These are phyloP conservation scores for Tipula vernalis DNA, from an alignment of 2,888 invertebrate genomes.

Conservation along the genomic window DNA sequence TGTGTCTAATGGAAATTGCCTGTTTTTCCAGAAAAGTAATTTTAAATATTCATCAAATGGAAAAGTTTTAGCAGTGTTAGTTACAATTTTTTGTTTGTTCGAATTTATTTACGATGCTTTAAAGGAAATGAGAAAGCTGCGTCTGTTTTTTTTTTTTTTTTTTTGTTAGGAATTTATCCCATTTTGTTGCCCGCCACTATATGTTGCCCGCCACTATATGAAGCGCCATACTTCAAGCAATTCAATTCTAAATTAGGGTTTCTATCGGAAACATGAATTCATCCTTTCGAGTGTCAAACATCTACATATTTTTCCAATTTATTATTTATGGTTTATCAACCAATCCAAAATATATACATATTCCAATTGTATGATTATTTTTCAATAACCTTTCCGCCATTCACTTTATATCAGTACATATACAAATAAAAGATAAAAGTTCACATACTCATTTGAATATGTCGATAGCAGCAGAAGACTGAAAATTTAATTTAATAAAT, in stretches of 20 bases:
- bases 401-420: not conserved
- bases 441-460: not conserved
- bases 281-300: not conserved
- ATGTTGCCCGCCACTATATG: not conserved
- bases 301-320: not conserved
- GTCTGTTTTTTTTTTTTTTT: too few species aligned
- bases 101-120: not conserved
- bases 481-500: constrained; percentile 1
- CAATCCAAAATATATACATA: not conserved
- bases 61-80: not conserved
- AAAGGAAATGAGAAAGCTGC: not conserved
- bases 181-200: too few species aligned
- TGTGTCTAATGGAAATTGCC: not conserved
- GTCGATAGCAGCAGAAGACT: not conserved
- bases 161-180: not conserved
- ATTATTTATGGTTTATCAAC: not conserved
- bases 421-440: not conserved
- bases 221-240: not conserved
- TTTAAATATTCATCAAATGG: not conserved
- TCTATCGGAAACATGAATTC: not conserved
- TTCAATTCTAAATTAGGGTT: not conserved
- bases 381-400: not conserved
- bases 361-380: not conserved
- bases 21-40: not conserved
- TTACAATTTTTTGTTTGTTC: not conserved